A percentile compares a stretch with the other conserved stretches of the same genome.
Evolutionary conservation across 2,113 vertebrate species (phyloP).

Genomic region (Tragelaphus imberbis): DNA sequence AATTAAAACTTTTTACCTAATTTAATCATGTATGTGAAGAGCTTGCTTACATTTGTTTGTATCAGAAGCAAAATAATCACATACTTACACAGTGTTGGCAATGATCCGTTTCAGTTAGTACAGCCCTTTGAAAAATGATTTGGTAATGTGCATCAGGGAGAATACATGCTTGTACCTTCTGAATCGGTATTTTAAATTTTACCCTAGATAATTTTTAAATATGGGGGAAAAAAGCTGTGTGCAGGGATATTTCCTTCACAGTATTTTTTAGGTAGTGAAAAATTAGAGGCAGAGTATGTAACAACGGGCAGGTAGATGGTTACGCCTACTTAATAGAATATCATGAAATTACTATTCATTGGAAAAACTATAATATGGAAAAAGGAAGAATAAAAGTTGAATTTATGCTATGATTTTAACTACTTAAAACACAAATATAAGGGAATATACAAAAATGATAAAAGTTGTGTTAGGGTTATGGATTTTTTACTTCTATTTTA

Average conservation of each 20-base stretch:
- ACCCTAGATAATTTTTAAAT: background rate
- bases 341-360: constrained; percentile 6
- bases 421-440: background rate
- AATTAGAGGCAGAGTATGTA: background rate
- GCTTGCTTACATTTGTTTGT: background rate
- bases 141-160: background rate
- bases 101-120: background rate
- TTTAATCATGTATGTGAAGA: background rate
- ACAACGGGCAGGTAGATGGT: background rate
- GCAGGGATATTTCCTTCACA: background rate
- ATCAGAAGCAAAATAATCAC: background rate
- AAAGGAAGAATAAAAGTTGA: background rate
- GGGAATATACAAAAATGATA: background rate
- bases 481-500: background rate
- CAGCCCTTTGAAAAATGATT: background rate
- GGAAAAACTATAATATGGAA: background rate
- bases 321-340: background rate
- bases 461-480: background rate
- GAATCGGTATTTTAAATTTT: background rate
- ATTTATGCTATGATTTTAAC: background rate
- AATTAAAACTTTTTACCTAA: background rate
- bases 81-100: background rate
- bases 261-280: constrained; percentile 26
- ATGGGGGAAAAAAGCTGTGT: background rate
- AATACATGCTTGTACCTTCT: background rate